A percentile compares a stretch with the other conserved stretches of the same genome.
phyloP scores from a whole-genome alignment of 2,888 invertebrate genomes.

The Cactoblastis cactorum region DNA sequence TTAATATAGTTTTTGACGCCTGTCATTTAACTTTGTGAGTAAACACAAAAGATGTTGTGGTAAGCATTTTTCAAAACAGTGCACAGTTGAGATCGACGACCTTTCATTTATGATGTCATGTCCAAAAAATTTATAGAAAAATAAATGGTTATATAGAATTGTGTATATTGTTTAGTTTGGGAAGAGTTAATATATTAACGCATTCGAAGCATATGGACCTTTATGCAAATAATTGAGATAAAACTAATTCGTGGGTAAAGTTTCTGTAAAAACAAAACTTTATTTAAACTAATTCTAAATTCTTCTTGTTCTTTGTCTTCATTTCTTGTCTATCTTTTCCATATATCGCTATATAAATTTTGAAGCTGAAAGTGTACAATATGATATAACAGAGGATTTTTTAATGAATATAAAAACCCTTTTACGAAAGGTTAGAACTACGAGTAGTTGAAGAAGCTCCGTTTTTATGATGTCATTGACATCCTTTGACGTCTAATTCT shows the following conservation, averaged over 20 bases:
- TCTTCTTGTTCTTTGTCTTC: not conserved
- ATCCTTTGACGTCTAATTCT: too few species aligned
- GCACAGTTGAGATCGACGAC: not conserved
- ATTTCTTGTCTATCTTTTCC: not conserved
- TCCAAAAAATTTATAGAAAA: too few species aligned
- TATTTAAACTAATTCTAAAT: too few species aligned
- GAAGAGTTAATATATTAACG: too few species aligned
- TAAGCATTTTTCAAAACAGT: not conserved
- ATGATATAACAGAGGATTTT: conserved; percentile 1
- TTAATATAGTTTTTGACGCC: conserved; percentile 24
- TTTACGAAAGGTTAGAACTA: not conserved
- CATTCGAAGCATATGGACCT: too few species aligned
- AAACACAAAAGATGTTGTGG: conserved; percentile 4
- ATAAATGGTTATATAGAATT: too few species aligned
- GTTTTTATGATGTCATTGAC: too few species aligned
- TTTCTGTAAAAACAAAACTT: too few species aligned
- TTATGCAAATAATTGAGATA: too few species aligned
- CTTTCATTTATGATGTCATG: not conserved
- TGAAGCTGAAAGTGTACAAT: not conserved
- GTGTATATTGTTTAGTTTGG: too few species aligned
- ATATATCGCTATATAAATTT: not conserved
- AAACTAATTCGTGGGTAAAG: too few species aligned
- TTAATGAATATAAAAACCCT: not conserved
- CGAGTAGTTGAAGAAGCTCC: too few species aligned
- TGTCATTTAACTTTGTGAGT: conserved; percentile 12